Percentiles rank a stretch among this genome's conserved stretches.
These are phyloP conservation scores for Pelusios castaneus DNA, from an alignment of 2,113 vertebrate genomes.

Conservation along the genomic window DNA sequence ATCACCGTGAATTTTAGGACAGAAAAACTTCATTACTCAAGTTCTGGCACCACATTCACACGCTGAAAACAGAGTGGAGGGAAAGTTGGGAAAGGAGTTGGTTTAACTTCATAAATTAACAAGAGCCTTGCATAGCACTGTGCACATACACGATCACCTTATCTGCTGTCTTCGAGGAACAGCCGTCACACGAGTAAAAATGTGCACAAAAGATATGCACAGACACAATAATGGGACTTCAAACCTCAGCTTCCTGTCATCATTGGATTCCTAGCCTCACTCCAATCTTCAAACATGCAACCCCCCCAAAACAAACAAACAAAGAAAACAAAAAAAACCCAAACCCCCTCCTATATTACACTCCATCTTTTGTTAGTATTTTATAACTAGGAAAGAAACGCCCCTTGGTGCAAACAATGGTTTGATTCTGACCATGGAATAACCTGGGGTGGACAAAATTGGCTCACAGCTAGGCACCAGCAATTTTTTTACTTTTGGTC, in stretches of 20 bases:
- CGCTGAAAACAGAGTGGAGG: neutral
- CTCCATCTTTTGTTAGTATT: neutral
- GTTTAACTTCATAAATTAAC: conserved; percentile 17
- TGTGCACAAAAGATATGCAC: no score
- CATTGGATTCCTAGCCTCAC: neutral
- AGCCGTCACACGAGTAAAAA: neutral
- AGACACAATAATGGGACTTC: neutral
- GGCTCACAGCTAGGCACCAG: no score
- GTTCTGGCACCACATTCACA: neutral
- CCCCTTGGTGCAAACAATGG: neutral
- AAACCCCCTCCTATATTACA: accelerated
- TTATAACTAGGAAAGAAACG: neutral
- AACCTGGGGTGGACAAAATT: no score
- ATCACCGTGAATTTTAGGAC: neutral
- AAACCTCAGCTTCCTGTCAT: neutral
- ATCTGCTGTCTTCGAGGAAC: neutral
- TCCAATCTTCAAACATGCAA: neutral
- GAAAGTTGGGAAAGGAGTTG: neutral
- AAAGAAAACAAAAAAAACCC: no score
- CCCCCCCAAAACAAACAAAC: no score
- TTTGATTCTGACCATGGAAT: neutral
- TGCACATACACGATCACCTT: accelerated
- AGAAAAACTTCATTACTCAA: neutral
- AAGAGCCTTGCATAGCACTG: neutral
- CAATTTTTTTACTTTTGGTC: no score